Base-by-base conservation (phyloP, 2,888 invertebrate genomes). In the Hecatera dysodea region DNA sequence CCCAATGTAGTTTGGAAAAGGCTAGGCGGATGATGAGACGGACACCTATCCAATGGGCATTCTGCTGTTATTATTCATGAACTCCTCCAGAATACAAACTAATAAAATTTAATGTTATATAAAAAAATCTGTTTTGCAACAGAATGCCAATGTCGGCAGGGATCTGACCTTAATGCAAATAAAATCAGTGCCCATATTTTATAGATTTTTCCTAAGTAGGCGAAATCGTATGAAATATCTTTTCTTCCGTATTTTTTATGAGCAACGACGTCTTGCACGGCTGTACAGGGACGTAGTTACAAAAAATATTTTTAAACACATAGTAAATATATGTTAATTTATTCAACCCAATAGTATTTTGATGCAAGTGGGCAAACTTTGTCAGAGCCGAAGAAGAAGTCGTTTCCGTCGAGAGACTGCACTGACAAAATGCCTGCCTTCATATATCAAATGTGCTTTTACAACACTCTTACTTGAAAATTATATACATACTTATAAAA, bases 181-280 rank as follows among this genome's bases (percentile, higher is more conserved):
- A 62, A 59, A 46, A 57, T 44, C n/a, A 59, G n/a, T 6, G 15
- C 62, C 24, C 48, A 60, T 75, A 52, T 52, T 67, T 59, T 50
- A 67, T 73, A 52, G 44, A 27, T 29, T 62, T 68, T 61, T 50
- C 27, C 50, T 55, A 65, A 63, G 69, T 67, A 62, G 63, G 19
- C 29, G n/a, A 61, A 72, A 57, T 60, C 57, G 15, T 55, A 66
- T 62, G 63, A 71, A 81, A 78, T 80, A 80, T 78, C 53, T 48
- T 78, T 78, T 67, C 60, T 60, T 74, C 70, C 69, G 53, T 56
- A 57, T 74, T 78, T 76, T 78, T 80, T 74, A 74, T 78, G 67
- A 74, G 63, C 65, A 36, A 67, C 57, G 62, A 36, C 65, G 55
- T 76, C 62, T 77, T 76, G 42, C 57, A 56, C 59, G 59, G 46